Base-by-base conservation (phyloP, 2,888 invertebrate genomes). In the Drosophila paracracens region DNA sequence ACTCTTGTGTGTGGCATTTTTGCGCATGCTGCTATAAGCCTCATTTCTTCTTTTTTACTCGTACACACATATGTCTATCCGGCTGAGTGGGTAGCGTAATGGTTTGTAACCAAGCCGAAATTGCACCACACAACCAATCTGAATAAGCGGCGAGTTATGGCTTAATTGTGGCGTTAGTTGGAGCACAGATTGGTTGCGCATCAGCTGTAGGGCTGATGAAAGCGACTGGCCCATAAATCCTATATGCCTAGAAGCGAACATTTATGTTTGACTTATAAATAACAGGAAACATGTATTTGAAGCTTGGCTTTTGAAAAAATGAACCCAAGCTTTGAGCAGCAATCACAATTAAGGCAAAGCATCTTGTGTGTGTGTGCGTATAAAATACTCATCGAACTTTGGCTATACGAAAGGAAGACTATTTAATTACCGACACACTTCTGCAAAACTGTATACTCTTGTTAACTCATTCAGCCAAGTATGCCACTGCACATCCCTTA, bases 31-130 rank as follows among this genome's bases (percentile, higher is more conserved):
- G 40, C 52, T 70, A 59, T 76, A 89, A 89, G 89, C 89, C 79
- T 56, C 70, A 74, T 80, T 77, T 88, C 71, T 75, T 27, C 13
- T 21, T 66, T 48, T 51, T 51, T 57, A 63, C 25, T 46, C 2
- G 25, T n/a, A 31, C 16, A 40, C 31, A 54, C 40, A 31, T 61
- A 31, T 29, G 29, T 56, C 65, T 70, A 72, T 65, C 46, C 61
- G 79, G 36, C 40, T 76, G 67, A 69, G 64, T 66, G 74, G 57
- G 60, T 29, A 66, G 53, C 63, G 65, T 84, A 84, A 84, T 84
- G 81, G 84, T 54, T 87, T 80, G 89, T 85, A 89, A 80, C 85
- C 63, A 82, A 79, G 74, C 72, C 66, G 54, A 50, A 81, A 83
- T 74, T 74, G 71, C 72, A 74, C 77, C 75, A 77, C 61, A 69